These are phyloP conservation scores for Rhadinocentrus ornatus DNA, from an alignment of 2,797 vertebrate species.

Conservation along the genomic window DNA sequence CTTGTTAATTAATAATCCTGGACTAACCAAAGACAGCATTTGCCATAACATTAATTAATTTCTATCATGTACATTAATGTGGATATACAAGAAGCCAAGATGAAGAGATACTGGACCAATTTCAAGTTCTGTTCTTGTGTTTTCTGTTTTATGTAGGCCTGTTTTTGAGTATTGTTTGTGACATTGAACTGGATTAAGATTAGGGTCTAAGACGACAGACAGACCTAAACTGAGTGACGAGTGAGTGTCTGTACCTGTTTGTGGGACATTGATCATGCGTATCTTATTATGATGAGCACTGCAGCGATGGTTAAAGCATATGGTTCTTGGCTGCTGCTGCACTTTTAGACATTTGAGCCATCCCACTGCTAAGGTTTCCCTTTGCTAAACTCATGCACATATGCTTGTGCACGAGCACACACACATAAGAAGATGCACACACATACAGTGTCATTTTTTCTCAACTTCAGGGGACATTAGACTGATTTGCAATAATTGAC, in stretches of 20 bases:
- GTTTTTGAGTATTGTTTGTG: too few relatives aligned
- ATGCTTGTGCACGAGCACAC: neutral
- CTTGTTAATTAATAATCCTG: neutral
- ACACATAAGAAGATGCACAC: slow-evolving; percentile 9
- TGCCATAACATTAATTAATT: neutral
- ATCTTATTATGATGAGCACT: slow-evolving; percentile 30
- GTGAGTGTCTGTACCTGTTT: slow-evolving; percentile 11
- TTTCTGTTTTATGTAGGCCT: too few relatives aligned
- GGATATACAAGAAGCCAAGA: neutral
- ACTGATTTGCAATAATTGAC: neutral
- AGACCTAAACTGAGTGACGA: neutral
- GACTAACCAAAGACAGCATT: neutral
- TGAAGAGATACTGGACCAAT: neutral
- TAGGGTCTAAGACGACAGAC: too few relatives aligned
- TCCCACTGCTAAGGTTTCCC: slow-evolving; percentile 78
- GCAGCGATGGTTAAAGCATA: slow-evolving; percentile 73
- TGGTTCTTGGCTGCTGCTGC: slow-evolving; percentile 63
- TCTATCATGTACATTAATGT: neutral
- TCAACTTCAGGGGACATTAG: neutral
- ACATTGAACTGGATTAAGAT: too few relatives aligned
- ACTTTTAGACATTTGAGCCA: slow-evolving; percentile 80
- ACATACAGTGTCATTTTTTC: slow-evolving; percentile 11
- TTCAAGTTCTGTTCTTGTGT: neutral
- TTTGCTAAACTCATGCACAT: slow-evolving; percentile 27
- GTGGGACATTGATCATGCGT: slow-evolving; percentile 7